These are phyloP conservation scores for Dugesia japonica DNA, from an alignment of 2,888 invertebrate species.

Conservation along the genomic window DNA sequence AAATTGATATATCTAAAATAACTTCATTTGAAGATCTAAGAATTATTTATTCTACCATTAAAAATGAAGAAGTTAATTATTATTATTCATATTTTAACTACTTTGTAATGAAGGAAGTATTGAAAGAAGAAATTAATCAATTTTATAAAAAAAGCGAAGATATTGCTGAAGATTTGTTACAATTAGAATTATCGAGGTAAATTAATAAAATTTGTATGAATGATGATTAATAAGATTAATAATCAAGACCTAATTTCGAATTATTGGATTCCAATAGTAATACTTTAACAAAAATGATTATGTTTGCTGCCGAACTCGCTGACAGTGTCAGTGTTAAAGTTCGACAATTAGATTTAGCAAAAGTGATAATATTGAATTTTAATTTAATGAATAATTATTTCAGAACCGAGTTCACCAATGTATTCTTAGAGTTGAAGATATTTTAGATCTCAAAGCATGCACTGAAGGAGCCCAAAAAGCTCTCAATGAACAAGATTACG, in stretches of 20 bases:
- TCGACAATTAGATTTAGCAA: constrained; percentile 71
- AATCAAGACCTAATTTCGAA: constrained; percentile 57
- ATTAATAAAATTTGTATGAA: too few species aligned
- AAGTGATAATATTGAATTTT: constrained; percentile 53
- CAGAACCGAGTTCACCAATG: constrained; percentile 79
- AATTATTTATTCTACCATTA: not conserved
- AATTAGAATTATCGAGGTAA: not conserved
- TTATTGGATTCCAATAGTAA: constrained; percentile 54
- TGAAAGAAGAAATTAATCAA: not conserved
- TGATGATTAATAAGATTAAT: too few species aligned
- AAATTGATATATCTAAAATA: not conserved
- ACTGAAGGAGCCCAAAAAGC: constrained; percentile 91
- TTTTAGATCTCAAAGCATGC: constrained; percentile 80
- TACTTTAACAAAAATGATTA: constrained; percentile 67
- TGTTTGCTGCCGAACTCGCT: constrained; percentile 69
- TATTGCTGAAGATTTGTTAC: not conserved
- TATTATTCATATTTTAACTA: not conserved
- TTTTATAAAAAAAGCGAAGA: not conserved
- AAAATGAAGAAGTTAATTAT: not conserved
- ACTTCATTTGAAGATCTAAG: not conserved
- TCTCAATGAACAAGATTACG: constrained; percentile 80
- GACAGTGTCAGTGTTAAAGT: constrained; percentile 89
- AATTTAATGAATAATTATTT: too few species aligned
- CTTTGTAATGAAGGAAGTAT: not conserved
- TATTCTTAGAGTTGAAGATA: constrained; percentile 77